phyloP scores from a whole-genome alignment of 2,113 vertebrate genomes.

The mouse (Mus musculus) region GRCm39 chr19:27700001-27700500 shows the following conservation, averaged over 20 bases:
- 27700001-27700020: not conserved
- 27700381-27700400: too few relatives aligned
- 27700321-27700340: not conserved
- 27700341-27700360: not conserved
- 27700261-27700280: not conserved
- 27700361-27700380: not conserved
- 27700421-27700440: too few relatives aligned
- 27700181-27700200: not conserved
- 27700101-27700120: not conserved
- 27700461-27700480: too few relatives aligned
- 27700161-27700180: not conserved
- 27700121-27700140: not conserved
- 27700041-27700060: too few relatives aligned
- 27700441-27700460: too few relatives aligned
- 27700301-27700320: not conserved
- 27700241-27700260: not conserved
- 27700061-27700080: too few relatives aligned
- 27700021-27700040: too few relatives aligned
- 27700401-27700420: too few relatives aligned
- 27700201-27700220: not conserved
- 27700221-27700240: not conserved
- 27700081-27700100: too few relatives aligned
- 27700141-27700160: not conserved
- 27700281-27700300: not conserved
- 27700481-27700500: too few relatives aligned